Evolutionary conservation across 2,797 vertebrate genomes (phyloP).

Genomic region (Chrysocyon brachyurus): DNA sequence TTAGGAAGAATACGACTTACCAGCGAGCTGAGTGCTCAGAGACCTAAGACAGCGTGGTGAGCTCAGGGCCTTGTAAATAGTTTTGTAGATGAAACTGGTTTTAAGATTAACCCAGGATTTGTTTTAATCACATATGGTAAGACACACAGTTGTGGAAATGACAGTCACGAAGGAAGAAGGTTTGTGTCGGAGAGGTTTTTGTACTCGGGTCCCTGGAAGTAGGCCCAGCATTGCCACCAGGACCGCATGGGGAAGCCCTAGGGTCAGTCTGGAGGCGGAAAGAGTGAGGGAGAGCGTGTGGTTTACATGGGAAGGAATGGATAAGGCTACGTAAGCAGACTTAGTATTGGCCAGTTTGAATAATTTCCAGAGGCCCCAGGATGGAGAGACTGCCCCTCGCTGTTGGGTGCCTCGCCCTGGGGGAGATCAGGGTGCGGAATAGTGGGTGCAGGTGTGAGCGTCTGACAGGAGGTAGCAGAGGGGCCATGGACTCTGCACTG

Average conservation of each 20-base stretch:
- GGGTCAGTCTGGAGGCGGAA: neutral
- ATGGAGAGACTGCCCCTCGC: neutral
- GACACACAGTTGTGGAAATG: neutral
- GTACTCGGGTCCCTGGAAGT: neutral
- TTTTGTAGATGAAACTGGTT: neutral
- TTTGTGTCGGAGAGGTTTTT: neutral
- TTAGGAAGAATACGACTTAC: neutral
- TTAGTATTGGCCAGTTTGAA: neutral
- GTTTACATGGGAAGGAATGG: neutral
- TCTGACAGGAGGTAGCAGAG: neutral
- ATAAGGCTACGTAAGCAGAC: neutral
- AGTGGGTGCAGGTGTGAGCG: neutral
- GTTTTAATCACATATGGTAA: neutral
- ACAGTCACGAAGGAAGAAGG: neutral
- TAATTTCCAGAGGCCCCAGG: neutral
- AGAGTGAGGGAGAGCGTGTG: neutral
- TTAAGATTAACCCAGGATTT: neutral
- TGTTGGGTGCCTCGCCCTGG: neutral
- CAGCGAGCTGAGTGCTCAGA: neutral
- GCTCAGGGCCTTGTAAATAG: neutral
- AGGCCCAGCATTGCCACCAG: neutral
- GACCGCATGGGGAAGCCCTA: neutral
- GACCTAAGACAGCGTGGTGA: neutral
- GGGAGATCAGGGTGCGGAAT: neutral
- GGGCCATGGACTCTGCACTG: neutral